Evolutionary conservation across 2,888 invertebrate genomes (phyloP).

Genomic region (Zelleria hepariella): DNA sequence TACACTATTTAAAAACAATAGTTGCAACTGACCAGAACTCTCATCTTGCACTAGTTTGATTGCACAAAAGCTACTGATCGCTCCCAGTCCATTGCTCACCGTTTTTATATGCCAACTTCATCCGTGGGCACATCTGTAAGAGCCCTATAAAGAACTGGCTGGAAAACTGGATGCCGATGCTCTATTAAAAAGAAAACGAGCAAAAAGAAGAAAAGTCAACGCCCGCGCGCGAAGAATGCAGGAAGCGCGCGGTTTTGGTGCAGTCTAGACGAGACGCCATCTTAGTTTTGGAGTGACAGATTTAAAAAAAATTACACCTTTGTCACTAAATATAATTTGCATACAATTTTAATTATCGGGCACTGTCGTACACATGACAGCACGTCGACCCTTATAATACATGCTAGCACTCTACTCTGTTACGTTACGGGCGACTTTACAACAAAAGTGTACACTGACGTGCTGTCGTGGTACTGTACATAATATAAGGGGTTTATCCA

Average conservation of each 20-base stretch:
- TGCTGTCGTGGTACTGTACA: no score
- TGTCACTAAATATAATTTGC: no score
- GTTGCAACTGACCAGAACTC: constrained; percentile 57
- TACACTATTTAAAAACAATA: constrained; percentile 10
- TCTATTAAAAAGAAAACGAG: constrained; percentile 20
- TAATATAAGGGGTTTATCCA: no score
- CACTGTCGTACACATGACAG: not conserved
- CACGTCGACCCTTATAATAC: not conserved
- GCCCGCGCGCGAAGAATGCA: constrained; percentile 52
- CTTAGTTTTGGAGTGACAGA: constrained; percentile 12
- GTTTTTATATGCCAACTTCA: constrained; percentile 47
- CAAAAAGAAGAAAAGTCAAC: constrained; percentile 18
- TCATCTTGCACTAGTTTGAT: constrained; percentile 40
- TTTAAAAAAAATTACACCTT: no score
- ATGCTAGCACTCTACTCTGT: no score
- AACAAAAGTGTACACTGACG: no score
- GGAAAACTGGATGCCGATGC: constrained; percentile 26
- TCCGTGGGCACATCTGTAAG: constrained; percentile 23
- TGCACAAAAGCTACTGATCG: constrained; percentile 54
- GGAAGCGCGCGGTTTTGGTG: constrained; percentile 48
- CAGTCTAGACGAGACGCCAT: constrained; percentile 27
- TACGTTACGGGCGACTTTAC: no score
- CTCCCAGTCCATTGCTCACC: constrained; percentile 26
- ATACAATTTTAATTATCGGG: not conserved
- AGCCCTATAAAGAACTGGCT: constrained; percentile 29